Percentiles rank a stretch among this genome's conserved stretches.
phyloP scores from a whole-genome alignment of 2,113 vertebrate genomes.

The Anhinga rufa region DNA sequence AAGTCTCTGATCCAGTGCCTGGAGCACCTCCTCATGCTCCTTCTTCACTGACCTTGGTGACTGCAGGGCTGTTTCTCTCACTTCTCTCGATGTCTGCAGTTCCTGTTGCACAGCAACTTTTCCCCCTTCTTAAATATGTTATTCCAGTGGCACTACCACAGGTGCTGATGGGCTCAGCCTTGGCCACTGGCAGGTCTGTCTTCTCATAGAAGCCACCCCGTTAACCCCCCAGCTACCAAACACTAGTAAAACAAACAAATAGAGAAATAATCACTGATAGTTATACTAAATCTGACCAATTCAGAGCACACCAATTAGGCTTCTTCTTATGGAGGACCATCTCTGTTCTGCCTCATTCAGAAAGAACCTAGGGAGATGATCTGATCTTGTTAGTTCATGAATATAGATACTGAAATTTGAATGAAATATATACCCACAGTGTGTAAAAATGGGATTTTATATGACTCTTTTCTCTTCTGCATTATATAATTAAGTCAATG shows the following conservation, averaged over 20 bases:
- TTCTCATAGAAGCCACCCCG: background rate
- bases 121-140: background rate
- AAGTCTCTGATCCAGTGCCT: background rate
- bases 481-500: background rate
- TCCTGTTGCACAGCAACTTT: background rate
- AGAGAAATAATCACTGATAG: background rate
- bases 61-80: background rate
- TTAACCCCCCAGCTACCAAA: background rate
- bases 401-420: background rate
- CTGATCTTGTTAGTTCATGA: background rate
- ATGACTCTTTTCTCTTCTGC: background rate
- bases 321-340: background rate
- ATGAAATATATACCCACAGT: background rate
- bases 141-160: background rate
- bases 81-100: background rate
- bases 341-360: background rate
- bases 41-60: background rate
- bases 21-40: too few relatives aligned
- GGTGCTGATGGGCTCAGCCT: background rate
- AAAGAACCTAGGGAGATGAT: background rate
- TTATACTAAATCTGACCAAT: background rate
- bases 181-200: background rate
- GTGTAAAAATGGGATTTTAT: background rate
- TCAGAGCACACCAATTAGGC: fast-evolving
- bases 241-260: background rate